Evolutionary conservation across 2,888 invertebrate genomes (phyloP), one percentile per base, ranked within the genome.

Genomic region (Entomobrya multifasciata): DNA sequence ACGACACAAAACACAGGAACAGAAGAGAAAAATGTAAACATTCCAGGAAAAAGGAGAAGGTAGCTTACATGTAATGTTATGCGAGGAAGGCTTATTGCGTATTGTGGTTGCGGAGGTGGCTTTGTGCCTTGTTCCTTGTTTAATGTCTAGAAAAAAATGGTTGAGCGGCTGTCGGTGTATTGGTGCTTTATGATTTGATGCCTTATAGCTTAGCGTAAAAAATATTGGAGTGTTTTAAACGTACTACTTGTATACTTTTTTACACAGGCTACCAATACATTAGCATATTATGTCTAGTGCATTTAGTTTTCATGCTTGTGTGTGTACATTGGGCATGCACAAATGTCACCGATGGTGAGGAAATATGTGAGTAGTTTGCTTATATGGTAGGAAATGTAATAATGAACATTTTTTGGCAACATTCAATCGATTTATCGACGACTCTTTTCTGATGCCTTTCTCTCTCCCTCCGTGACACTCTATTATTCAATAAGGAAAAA

Each of bases 391-490:
- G 20, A 67, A 78, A 57, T 55, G 55, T 78, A 78, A 70, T 70
- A 84, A 84, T 84, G 70, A 70, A 49, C 57, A 27, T 84, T 85
- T 86, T 86, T 81, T 77, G 57, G 49, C 80, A 67, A 77, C 55
- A 52, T 80, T 74, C 80, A 76, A 86, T 86, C 86, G 86, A 86
- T 86, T 86, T 86, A 86, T 86, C 47, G 86, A 80, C 86, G 55
- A 79, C 20, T 79, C 70, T 76, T 65, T 44, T 49, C 57, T 65
- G 27, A 76, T 44, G n/a, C 55, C 36, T 36, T 81, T 72, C 41
- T 72, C 60, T 49, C 41, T 77, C 36, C 55, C 77, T 76, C 57
- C 13, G 57, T 67, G 22, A 60, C 60, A 62, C 62, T 62, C 2
- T 77, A 77, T 62, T 72, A 72, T 60, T 72, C 57, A 70, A 72